A percentile compares a stretch with the other conserved stretches of the same genome.
Conservation (phyloP, 2,888 invertebrate species). For the Didymodactylos carnosus region DNA sequence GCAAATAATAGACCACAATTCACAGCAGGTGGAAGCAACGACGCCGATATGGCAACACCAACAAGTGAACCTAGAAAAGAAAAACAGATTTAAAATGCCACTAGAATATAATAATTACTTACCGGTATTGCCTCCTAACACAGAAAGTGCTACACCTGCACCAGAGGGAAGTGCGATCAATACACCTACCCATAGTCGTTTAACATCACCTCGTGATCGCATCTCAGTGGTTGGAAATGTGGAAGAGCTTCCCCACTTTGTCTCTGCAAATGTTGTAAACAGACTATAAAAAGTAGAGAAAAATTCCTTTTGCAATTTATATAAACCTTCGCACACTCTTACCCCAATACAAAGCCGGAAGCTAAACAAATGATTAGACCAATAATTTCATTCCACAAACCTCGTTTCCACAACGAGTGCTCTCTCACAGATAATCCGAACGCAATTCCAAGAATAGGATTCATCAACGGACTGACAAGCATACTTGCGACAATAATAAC, state of each 20-base stretch:
- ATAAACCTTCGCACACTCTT: neutral
- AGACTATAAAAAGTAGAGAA: neutral
- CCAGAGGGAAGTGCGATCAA: slow-evolving; percentile 57
- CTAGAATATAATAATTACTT: slow-evolving; percentile 34
- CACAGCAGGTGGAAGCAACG: slow-evolving; percentile 58
- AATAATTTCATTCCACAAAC: slow-evolving; percentile 47
- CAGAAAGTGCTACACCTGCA: slow-evolving; percentile 53
- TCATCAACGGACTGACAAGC: slow-evolving; percentile 61
- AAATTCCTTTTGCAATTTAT: no score
- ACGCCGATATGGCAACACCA: slow-evolving; percentile 61
- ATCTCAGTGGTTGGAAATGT: slow-evolving; percentile 7
- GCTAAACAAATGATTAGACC: slow-evolving; percentile 47
- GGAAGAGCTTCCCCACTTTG: neutral
- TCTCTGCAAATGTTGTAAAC: slow-evolving; percentile 18
- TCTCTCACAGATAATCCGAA: slow-evolving; percentile 53
- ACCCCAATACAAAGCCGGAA: slow-evolving; percentile 35
- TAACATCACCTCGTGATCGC: slow-evolving; percentile 40
- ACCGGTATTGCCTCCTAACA: slow-evolving; percentile 54
- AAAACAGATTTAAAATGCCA: neutral
- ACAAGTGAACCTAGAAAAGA: slow-evolving; percentile 43
- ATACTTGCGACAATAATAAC: slow-evolving; percentile 56
- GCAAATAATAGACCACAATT: slow-evolving; percentile 41
- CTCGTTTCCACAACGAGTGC: slow-evolving; percentile 44
- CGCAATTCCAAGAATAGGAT: slow-evolving; percentile 55
- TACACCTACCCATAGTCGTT: slow-evolving; percentile 49